Evolutionary conservation across 1,140 invertebrate species (phyloP).

Genomic region (Triops longicaudatus): DNA sequence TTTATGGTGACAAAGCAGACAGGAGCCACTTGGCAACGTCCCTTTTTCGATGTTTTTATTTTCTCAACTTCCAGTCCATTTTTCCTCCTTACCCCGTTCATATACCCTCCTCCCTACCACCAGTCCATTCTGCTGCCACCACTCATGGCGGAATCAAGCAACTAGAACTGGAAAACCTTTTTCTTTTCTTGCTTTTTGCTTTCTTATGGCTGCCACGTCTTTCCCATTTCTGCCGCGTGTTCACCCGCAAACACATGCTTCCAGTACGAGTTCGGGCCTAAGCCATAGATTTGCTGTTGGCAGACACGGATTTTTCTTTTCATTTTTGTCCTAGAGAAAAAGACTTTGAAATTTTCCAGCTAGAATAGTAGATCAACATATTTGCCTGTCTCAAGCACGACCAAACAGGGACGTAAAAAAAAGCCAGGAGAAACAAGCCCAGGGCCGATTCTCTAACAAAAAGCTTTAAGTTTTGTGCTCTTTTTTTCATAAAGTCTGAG

Average conservation of each 20-base stretch:
- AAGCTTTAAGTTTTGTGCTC: neutral
- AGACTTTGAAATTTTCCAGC: neutral
- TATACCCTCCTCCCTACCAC: neutral
- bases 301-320: constrained; percentile 1
- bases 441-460: neutral
- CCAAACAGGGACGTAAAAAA: neutral
- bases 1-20: constrained; percentile 11
- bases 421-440: neutral
- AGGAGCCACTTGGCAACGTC: constrained; percentile 13
- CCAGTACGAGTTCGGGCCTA: neutral
- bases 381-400: constrained; percentile 6
- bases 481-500: neutral
- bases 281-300: constrained; percentile 1
- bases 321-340: neutral
- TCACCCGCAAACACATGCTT: constrained; percentile 12
- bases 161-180: neutral
- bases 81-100: neutral
- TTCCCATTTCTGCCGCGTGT: neutral
- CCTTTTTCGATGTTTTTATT: neutral
- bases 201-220: neutral
- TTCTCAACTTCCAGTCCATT: neutral
- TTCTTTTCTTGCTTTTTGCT: neutral
- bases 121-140: neutral
- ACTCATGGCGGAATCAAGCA: constrained; percentile 11
- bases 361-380: neutral